phyloP scores from a whole-genome alignment of 2,888 invertebrate genomes.

The Xanthostigma xanthostigma region DNA sequence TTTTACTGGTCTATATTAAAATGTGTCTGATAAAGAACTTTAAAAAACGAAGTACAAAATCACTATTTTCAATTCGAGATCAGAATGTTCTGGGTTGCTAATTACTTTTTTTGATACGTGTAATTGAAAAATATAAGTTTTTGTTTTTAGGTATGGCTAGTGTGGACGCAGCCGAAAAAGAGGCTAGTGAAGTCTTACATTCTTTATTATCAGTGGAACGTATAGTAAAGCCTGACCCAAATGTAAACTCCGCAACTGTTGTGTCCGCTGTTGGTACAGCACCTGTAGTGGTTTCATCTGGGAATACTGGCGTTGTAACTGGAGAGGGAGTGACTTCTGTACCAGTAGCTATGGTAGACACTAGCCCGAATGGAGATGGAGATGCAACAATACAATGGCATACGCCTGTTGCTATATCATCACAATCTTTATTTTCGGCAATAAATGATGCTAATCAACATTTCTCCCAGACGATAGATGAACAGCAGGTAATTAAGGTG shows the following conservation, averaged over 20 bases:
- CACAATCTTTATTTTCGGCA: conserved; percentile 27
- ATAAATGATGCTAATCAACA: conserved; percentile 24
- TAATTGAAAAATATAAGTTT: too few species aligned
- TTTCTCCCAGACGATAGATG: conserved; percentile 26
- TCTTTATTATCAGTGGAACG: conserved; percentile 49
- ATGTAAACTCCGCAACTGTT: too few species aligned
- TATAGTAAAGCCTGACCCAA: conserved; percentile 35
- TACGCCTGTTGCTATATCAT: conserved; percentile 36
- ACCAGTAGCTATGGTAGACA: conserved; percentile 4
- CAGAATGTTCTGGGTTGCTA: too few species aligned
- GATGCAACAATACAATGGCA: conserved; percentile 43
- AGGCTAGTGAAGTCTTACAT: conserved; percentile 54
- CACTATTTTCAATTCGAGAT: too few species aligned
- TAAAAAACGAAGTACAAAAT: too few species aligned
- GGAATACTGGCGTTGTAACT: not conserved
- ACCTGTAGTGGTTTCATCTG: conserved; percentile 21
- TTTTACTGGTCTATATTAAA: too few species aligned
- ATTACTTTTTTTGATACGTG: too few species aligned
- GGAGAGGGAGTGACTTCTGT: conserved; percentile 1
- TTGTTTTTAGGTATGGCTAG: conserved; percentile 41
- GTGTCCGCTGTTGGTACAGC: not conserved
- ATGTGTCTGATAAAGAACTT: too few species aligned
- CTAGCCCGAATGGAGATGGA: conserved; percentile 17
- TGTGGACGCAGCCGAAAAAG: conserved; percentile 52
- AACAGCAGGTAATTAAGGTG: conserved; percentile 25